A percentile compares a stretch with the other conserved stretches of the same genome.
Evolutionary conservation across 2,797 vertebrate species (phyloP).

Genomic region (Microchirus variegatus): DNA sequence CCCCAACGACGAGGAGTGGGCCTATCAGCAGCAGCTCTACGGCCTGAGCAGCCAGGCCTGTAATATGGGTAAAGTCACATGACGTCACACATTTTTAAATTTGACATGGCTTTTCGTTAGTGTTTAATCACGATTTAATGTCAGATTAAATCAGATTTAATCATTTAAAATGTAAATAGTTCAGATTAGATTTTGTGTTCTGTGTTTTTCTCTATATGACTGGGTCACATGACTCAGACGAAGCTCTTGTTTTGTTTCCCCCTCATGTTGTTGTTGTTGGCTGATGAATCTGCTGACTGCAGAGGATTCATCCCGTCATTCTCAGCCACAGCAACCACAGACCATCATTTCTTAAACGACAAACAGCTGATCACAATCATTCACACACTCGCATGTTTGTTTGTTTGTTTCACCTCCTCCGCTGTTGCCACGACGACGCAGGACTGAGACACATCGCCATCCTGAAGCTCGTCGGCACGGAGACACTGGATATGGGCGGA

Average conservation of each 20-base stretch:
- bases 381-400: neutral
- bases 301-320: slow-evolving; percentile 58
- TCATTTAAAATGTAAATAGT: too few species aligned
- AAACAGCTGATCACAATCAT: slow-evolving; percentile 27
- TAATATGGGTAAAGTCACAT: slow-evolving; percentile 91
- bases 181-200: too few species aligned
- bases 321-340: slow-evolving; percentile 27
- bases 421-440: slow-evolving; percentile 58
- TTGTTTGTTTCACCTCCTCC: neutral
- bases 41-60: slow-evolving; percentile 94
- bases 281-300: slow-evolving; percentile 58
- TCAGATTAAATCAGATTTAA: too few species aligned
- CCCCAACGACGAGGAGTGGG: slow-evolving; percentile 96
- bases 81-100: neutral
- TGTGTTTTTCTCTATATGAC: too few species aligned
- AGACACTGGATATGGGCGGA: slow-evolving; percentile 87
- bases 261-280: slow-evolving; percentile 59
- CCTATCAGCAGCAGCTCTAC: slow-evolving; percentile 97
- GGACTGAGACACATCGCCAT: slow-evolving; percentile 95
- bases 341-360: slow-evolving; percentile 29
- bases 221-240: slow-evolving; percentile 2
- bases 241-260: slow-evolving; percentile 14
- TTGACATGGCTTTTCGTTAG: too few species aligned
- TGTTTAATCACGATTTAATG: too few species aligned
- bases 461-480: slow-evolving; percentile 91